Base-by-base conservation (phyloP, 2,888 invertebrate species). In the Nycteola revayana region DNA sequence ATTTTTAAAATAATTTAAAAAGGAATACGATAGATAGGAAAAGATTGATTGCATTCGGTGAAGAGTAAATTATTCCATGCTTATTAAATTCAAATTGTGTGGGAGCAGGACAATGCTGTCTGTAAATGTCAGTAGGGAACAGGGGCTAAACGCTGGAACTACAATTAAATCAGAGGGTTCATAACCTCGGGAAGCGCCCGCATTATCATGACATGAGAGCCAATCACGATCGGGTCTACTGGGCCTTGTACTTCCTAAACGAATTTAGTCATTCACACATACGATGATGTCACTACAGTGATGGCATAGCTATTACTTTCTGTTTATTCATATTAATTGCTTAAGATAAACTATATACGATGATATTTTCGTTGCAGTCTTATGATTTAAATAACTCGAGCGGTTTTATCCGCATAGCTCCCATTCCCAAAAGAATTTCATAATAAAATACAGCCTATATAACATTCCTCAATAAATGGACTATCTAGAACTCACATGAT, bases 111-210 rank as follows among this genome's bases (percentile, higher is more conserved):
- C 67, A 75, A 72, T 66, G 59, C 60, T 49, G 53, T 63, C 62
- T 66, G 63, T 49, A 42, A 48, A 50, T 52, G 57, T 55, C 47
- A 45, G 32, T 33, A 29, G 24, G 29, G 32, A 42, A 41, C 44
- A 58, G 56, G 60, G 66, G 65, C 63, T 65, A 66, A 38, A 43
- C 48, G 38, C 68, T 74, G 76, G 74, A 75, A 77, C 72, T 79
- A 81, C 83, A 82, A 84, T 85, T 82, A 85, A 83, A 80, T 75
- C 83, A 69, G 77, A 70, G 76, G 75, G 82, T 76, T 75, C 78
- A 77, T 76, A 78, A 75, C 77, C 73, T 74, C 53, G 61, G 60
- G 46, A 42, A 66, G 79, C 83, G 68, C 84, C 85, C 85, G 84
- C 80, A 84, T 84, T 73, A 74, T 73, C 60, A 66, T 64, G 66